These are phyloP conservation scores for Esperia sulphurella DNA, from an alignment of 2,888 invertebrate genomes.

Conservation along the genomic window DNA sequence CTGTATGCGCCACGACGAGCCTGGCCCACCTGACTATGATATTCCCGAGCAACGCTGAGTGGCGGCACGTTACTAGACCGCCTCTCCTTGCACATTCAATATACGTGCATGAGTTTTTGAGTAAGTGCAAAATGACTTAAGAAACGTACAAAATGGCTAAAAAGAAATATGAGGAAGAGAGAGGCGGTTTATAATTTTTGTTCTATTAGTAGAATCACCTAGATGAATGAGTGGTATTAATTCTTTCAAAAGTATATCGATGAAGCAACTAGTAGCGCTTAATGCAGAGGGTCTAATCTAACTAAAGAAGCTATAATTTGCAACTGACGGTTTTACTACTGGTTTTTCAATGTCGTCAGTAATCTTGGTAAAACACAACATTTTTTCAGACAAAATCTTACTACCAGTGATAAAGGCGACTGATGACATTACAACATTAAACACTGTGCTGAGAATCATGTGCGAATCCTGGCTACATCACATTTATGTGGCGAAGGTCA, in stretches of 20 bases:
- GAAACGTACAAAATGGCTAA: too few species aligned
- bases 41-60: constrained; percentile 85
- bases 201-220: too few species aligned
- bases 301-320: too few species aligned
- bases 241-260: too few species aligned
- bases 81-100: constrained; percentile 44
- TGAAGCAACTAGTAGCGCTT: too few species aligned
- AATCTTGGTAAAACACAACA: too few species aligned
- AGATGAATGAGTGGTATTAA: too few species aligned
- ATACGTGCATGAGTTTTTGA: constrained; percentile 87
- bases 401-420: constrained; percentile 89
- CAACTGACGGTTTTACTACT: too few species aligned
- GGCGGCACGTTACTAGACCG: constrained; percentile 70
- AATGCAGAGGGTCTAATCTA: too few species aligned
- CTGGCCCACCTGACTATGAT: constrained; percentile 90
- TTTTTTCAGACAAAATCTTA: constrained; percentile 83
- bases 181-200: too few species aligned
- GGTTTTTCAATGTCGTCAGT: too few species aligned
- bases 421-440: constrained; percentile 84
- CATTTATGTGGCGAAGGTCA: constrained; percentile 89
- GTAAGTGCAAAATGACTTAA: constrained; percentile 68
- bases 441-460: constrained; percentile 88
- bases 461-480: constrained; percentile 94
- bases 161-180: too few species aligned
- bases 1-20: constrained; percentile 87